Percentiles rank a stretch among this genome's conserved stretches.
Conservation (phyloP, 2,797 vertebrate species). For the Muraenolepis orangiensis region DNA sequence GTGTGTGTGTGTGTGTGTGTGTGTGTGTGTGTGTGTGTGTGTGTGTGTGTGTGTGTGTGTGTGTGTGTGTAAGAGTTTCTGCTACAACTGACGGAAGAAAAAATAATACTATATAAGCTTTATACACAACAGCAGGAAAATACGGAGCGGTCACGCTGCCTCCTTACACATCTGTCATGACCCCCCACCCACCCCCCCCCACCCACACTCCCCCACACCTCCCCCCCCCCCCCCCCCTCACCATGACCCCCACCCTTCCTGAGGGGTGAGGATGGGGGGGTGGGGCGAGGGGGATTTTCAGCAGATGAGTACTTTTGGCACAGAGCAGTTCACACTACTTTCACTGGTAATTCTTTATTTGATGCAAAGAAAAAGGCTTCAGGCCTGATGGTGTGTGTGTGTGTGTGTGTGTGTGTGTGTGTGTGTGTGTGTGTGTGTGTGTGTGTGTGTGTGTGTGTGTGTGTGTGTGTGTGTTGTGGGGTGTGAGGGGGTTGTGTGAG, state of each 20-base stretch:
- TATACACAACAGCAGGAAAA: too few relatives aligned
- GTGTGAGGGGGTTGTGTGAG: conserved; percentile 1
- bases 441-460: background rate
- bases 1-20: background rate
- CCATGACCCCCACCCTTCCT: too few relatives aligned
- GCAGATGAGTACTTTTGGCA: conserved; percentile 48
- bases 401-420: conserved; percentile 29
- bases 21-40: background rate
- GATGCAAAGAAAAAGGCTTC: too few relatives aligned
- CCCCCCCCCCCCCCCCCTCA: too few relatives aligned
- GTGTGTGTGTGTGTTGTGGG: background rate
- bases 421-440: conserved; percentile 19
- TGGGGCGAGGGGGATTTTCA: conserved; percentile 34
- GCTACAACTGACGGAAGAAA: background rate
- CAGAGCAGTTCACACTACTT: conserved; percentile 31
- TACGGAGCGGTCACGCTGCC: too few relatives aligned
- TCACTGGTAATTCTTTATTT: conserved; percentile 28
- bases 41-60: conserved; percentile 1
- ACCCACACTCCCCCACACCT: too few relatives aligned
- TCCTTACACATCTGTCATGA: too few relatives aligned
- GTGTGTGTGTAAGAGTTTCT: background rate
- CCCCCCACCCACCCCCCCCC: too few relatives aligned
- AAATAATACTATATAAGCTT: too few relatives aligned
- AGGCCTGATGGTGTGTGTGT: background rate
- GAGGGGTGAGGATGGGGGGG: too few relatives aligned